phyloP scores from a whole-genome alignment of 2,113 vertebrate species.

The Ceyx cyanopectus region DNA sequence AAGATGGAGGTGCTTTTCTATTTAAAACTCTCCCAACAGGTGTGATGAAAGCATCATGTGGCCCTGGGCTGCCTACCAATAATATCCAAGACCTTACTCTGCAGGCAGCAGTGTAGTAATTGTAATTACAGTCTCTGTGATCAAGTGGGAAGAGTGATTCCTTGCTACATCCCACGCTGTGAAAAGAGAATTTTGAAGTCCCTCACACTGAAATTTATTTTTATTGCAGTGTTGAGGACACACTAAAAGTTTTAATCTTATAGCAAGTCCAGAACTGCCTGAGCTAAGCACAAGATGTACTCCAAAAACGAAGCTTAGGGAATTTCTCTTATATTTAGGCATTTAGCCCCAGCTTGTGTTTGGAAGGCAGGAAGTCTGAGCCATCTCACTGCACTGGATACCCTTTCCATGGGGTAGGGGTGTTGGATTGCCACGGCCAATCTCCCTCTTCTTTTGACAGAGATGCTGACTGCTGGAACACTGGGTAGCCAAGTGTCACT shows the following conservation, averaged over 20 bases:
- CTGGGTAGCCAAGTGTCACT: background rate
- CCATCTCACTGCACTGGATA: background rate
- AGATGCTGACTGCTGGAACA: background rate
- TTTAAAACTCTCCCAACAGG: background rate
- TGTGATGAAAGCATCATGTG: background rate
- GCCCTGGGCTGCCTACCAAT: background rate
- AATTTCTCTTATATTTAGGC: background rate
- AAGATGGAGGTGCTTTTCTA: background rate
- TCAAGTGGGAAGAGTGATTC: background rate
- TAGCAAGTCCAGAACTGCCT: background rate
- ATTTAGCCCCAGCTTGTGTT: background rate
- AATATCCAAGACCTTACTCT: background rate
- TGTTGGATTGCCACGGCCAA: background rate
- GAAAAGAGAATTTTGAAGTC: background rate
- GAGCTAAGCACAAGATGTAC: background rate
- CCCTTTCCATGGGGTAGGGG: rapidly evolving
- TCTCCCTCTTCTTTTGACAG: background rate
- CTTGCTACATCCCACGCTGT: background rate
- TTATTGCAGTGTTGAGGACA: background rate
- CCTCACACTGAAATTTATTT: background rate
- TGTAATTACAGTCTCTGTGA: background rate
- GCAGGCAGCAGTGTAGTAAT: background rate
- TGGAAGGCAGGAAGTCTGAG: background rate
- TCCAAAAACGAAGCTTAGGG: background rate
- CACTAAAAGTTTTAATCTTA: background rate